Evolutionary conservation across 2,888 invertebrate genomes (phyloP).

Genomic region (Meta bourneti): DNA sequence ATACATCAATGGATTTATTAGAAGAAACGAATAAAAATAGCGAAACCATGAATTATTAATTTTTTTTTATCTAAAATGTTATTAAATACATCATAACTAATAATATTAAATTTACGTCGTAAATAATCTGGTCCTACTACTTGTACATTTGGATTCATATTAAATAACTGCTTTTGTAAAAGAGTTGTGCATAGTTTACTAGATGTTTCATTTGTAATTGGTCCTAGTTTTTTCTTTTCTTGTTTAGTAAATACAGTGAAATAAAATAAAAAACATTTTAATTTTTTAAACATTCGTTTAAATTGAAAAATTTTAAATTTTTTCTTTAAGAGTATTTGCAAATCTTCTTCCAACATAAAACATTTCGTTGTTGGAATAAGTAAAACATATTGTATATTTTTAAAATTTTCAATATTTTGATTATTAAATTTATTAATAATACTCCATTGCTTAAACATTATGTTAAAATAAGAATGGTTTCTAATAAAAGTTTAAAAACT

Average conservation of each 20-base stretch:
- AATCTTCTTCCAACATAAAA: constrained; percentile 4
- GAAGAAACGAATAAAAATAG: too few species aligned
- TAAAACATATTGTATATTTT: background rate
- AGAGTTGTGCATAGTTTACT: constrained; percentile 1
- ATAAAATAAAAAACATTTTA: background rate
- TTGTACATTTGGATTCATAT: background rate
- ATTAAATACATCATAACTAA: background rate
- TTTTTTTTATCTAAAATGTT: background rate
- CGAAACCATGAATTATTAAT: too few species aligned
- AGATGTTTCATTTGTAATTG: constrained; percentile 3
- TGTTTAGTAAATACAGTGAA: background rate
- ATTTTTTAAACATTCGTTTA: background rate
- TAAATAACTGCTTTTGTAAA: background rate
- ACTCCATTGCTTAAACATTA: background rate
- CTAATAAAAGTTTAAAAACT: background rate
- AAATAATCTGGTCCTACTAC: constrained; percentile 9
- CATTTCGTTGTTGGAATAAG: background rate
- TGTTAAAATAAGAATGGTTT: constrained; percentile 35
- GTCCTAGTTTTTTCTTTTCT: background rate
- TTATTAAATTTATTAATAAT: background rate
- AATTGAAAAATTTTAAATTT: constrained; percentile 9
- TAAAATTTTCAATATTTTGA: background rate
- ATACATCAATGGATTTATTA: too few species aligned
- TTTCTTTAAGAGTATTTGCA: constrained; percentile 2
- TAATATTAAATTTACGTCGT: background rate